Evolutionary conservation across 2,888 invertebrate species (phyloP).

Genomic region (Orthonevra nobilis): DNA sequence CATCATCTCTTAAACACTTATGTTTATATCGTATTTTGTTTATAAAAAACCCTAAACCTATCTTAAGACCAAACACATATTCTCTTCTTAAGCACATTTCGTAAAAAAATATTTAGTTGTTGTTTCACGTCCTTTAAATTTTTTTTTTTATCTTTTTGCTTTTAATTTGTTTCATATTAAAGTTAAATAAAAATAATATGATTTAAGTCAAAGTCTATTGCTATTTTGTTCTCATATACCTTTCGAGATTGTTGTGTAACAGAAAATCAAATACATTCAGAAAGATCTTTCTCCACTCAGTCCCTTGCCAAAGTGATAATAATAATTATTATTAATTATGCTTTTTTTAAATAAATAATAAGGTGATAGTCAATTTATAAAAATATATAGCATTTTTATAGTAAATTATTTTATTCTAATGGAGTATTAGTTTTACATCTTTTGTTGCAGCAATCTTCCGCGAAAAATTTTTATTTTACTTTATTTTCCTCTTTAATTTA

Average conservation of each 20-base stretch:
- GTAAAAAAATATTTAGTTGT: slow-evolving; percentile 62
- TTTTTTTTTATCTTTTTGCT: slow-evolving; percentile 18
- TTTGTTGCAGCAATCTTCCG: slow-evolving; percentile 25
- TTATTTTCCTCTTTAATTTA: slow-evolving; percentile 15
- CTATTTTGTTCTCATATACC: slow-evolving; percentile 30
- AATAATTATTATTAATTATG: not conserved
- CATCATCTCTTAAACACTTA: slow-evolving; percentile 51
- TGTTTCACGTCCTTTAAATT: slow-evolving; percentile 9
- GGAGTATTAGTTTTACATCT: slow-evolving; percentile 40
- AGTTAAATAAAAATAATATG: not conserved
- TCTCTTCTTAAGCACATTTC: slow-evolving; percentile 43
- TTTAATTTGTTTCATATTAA: slow-evolving; percentile 28
- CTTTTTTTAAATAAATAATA: not conserved
- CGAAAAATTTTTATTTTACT: slow-evolving; percentile 16
- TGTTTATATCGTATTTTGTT: slow-evolving; percentile 65
- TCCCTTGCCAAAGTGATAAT: not conserved
- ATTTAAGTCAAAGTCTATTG: slow-evolving; percentile 23
- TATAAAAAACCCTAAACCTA: slow-evolving; percentile 65
- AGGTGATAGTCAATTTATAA: slow-evolving; percentile 42
- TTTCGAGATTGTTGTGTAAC: slow-evolving; percentile 5
- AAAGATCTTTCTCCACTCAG: not conserved
- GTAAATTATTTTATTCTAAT: slow-evolving; percentile 62
- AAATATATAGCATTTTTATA: slow-evolving; percentile 32
- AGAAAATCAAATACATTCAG: slow-evolving; percentile 3
- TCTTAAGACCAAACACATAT: slow-evolving; percentile 58